Evolutionary conservation across 2,797 vertebrate genomes (phyloP).

Genomic region (Uromys caudimaculatus): DNA sequence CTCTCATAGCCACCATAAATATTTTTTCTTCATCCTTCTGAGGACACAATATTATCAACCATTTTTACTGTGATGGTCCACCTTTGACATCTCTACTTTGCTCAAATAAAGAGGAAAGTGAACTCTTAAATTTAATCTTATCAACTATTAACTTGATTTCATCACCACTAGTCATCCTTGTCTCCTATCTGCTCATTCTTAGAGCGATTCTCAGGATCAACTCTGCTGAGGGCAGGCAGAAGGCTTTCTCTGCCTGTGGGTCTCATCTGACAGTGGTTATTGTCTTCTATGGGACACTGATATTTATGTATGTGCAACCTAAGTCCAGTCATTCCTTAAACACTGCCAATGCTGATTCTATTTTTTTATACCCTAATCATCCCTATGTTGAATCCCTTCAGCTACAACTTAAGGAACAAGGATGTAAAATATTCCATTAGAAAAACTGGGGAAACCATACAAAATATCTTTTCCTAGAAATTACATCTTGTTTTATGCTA

Average conservation of each 20-base stretch:
- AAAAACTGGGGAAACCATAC: background rate
- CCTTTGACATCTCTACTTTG: slow-evolving; percentile 60
- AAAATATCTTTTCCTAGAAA: background rate
- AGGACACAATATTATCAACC: slow-evolving; percentile 13
- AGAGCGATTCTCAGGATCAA: background rate
- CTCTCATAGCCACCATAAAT: background rate
- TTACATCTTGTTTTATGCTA: background rate
- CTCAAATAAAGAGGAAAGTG: slow-evolving; percentile 32
- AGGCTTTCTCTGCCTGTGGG: background rate
- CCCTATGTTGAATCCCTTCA: background rate
- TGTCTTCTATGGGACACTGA: background rate
- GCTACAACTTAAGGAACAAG: background rate
- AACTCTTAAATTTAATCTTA: slow-evolving; percentile 59
- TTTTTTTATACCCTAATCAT: background rate
- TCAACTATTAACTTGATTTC: slow-evolving; percentile 17
- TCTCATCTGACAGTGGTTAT: too few species aligned
- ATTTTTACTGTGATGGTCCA: slow-evolving; percentile 69
- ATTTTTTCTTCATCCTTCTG: slow-evolving; percentile 64
- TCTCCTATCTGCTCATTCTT: background rate
- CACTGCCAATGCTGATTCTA: background rate
- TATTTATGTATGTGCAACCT: background rate
- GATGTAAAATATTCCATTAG: background rate
- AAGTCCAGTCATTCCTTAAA: background rate
- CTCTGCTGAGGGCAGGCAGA: background rate
- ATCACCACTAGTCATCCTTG: background rate